Conservation (phyloP, 2,113 vertebrate genomes). For the Oncorhynchus clarkii region DNA sequence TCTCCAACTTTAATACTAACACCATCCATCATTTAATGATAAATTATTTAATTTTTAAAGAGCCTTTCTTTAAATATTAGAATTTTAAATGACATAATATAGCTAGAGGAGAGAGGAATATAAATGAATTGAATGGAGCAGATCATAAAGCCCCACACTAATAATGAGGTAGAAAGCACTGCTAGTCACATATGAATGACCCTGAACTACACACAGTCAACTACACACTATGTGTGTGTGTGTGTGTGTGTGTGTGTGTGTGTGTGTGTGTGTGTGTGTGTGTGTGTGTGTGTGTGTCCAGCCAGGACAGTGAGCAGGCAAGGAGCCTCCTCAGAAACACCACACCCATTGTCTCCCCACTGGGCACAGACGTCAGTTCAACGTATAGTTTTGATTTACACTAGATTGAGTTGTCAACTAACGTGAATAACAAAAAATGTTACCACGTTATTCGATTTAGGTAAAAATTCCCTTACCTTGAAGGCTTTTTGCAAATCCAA, state of each 20-base stretch:
- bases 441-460: too few species aligned
- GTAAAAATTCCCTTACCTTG: too few species aligned
- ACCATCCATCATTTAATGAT: neutral
- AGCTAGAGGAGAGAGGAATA: neutral
- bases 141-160: constrained; percentile 42
- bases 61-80: neutral
- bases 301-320: constrained; percentile 47
- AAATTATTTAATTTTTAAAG: neutral
- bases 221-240: neutral
- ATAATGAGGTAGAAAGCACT: constrained; percentile 42
- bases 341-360: constrained; percentile 83
- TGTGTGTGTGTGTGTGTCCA: neutral
- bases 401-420: too few species aligned
- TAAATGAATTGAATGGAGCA: constrained; percentile 44
- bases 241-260: neutral
- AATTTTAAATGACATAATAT: neutral
- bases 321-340: constrained; percentile 63
- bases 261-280: neutral
- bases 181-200: constrained; percentile 51
- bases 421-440: too few species aligned
- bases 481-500: too few species aligned
- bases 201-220: constrained; percentile 47
- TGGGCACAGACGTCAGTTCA: too few species aligned
- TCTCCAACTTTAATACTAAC: constrained; percentile 36
- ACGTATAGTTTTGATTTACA: too few species aligned